These are phyloP conservation scores for Diadumene lineata DNA, from an alignment of 92 coral and sea anemone species.

Conservation along the genomic window DNA sequence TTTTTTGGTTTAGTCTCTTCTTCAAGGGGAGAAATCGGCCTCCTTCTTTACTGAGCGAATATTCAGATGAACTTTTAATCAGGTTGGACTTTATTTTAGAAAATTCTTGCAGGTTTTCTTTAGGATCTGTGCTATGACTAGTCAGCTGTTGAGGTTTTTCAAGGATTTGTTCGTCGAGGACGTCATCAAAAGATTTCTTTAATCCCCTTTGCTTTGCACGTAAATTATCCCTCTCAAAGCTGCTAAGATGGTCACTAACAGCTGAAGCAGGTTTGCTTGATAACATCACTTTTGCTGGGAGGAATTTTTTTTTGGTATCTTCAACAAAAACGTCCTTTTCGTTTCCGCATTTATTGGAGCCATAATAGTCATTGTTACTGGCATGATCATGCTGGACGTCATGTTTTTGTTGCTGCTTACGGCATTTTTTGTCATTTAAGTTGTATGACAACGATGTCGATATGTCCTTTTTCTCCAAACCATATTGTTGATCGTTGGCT, in stretches of 20 bases:
- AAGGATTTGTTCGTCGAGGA: background rate
- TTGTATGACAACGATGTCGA: background rate
- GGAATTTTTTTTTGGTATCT: background rate
- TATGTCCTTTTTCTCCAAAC: background rate
- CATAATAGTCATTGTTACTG: background rate
- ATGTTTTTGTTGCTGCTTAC: background rate
- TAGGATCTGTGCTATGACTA: background rate
- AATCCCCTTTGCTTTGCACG: background rate
- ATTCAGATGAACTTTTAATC: background rate
- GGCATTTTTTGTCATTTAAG: background rate
- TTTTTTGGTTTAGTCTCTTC: slow-evolving; percentile 4
- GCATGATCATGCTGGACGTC: background rate
- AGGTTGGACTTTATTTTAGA: background rate
- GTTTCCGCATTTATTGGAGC: background rate
- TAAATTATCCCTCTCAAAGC: background rate
- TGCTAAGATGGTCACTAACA: slow-evolving; percentile 1
- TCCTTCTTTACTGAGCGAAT: background rate
- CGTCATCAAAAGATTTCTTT: background rate
- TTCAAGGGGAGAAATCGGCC: background rate
- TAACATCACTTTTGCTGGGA: slow-evolving; percentile 1
- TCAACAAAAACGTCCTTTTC: background rate
- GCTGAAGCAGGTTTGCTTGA: background rate
- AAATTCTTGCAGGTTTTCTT: background rate
- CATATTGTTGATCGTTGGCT: background rate
- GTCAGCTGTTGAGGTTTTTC: background rate